phyloP scores from a whole-genome alignment of 92 coral and sea anemone genomes.

The Epizoanthus fatuus region DNA sequence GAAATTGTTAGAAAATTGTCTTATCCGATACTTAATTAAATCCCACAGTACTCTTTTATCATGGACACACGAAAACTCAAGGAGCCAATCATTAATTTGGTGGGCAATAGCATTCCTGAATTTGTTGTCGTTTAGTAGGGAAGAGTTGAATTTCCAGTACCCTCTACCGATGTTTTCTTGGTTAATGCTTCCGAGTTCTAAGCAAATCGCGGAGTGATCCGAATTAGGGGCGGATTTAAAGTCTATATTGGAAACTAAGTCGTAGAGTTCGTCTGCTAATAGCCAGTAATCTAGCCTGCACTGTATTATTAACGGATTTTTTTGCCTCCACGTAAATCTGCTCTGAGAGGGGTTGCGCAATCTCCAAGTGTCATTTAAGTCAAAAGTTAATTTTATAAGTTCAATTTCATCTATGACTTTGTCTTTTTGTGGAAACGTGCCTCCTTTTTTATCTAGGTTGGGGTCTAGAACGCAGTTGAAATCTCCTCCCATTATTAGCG shows the following conservation, averaged over 20 bases:
- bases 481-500: conserved; percentile 4
- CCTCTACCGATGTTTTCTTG: conserved; percentile 35
- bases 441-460: not conserved
- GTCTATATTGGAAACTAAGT: conserved; percentile 32
- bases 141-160: conserved; percentile 49
- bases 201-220: conserved; percentile 50
- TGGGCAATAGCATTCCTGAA: conserved; percentile 22
- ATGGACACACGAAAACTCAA: not conserved
- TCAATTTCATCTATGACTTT: not conserved
- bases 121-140: conserved; percentile 38
- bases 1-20: not conserved
- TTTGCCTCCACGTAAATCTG: conserved; percentile 10
- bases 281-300: conserved; percentile 23
- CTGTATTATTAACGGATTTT: not conserved
- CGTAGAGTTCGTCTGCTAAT: conserved; percentile 33
- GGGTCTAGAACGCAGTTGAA: conserved; percentile 17
- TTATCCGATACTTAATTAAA: not conserved
- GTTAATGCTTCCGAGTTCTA: conserved; percentile 26
- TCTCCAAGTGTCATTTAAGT: conserved; percentile 7
- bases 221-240: conserved; percentile 31
- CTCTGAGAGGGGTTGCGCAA: not conserved
- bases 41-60: conserved; percentile 16
- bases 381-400: not conserved
- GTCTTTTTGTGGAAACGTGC: not conserved
- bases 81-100: conserved; percentile 28